Conservation (phyloP, 2,113 vertebrate species). For the Limnothrissa miodon region DNA sequence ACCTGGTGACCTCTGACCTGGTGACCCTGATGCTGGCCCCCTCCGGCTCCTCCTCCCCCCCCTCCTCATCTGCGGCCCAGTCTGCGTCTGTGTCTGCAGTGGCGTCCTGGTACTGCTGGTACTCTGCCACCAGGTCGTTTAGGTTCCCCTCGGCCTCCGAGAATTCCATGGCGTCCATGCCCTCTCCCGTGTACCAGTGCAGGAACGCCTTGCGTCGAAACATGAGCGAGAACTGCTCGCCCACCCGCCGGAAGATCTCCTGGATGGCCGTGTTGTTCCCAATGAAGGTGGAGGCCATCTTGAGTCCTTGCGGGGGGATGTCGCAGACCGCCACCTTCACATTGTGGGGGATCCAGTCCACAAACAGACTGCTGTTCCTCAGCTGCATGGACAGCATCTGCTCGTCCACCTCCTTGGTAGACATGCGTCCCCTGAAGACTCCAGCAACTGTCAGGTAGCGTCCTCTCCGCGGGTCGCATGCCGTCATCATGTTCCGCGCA, state of each 20-base stretch:
- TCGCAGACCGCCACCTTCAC: constrained; percentile 76
- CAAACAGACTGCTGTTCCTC: constrained; percentile 85
- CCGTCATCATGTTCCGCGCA: neutral
- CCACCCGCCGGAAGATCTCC: constrained; percentile 61
- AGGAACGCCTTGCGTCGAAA: constrained; percentile 91
- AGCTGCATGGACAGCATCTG: constrained; percentile 32
- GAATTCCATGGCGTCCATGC: constrained; percentile 94
- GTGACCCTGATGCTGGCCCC: too few relatives aligned
- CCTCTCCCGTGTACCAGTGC: constrained; percentile 94
- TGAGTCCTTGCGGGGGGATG: constrained; percentile 64
- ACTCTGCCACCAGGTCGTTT: constrained; percentile 91
- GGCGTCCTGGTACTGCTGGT: constrained; percentile 95
- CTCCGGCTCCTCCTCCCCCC: constrained; percentile 55
- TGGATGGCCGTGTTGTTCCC: constrained; percentile 69
- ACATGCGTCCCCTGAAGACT: neutral
- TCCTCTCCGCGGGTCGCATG: constrained; percentile 17
- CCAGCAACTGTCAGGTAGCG: constrained; percentile 14
- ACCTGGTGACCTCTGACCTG: neutral
- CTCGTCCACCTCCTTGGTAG: constrained; percentile 17
- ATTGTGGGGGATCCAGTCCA: constrained; percentile 92
- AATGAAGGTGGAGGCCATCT: neutral
- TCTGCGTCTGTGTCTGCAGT: constrained; percentile 71
- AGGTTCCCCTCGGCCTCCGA: constrained; percentile 88
- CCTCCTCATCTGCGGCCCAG: constrained; percentile 66
- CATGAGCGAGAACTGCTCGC: constrained; percentile 80